These are phyloP conservation scores for Celastrina argiolus DNA, from an alignment of 2,888 invertebrate genomes.

Conservation along the genomic window DNA sequence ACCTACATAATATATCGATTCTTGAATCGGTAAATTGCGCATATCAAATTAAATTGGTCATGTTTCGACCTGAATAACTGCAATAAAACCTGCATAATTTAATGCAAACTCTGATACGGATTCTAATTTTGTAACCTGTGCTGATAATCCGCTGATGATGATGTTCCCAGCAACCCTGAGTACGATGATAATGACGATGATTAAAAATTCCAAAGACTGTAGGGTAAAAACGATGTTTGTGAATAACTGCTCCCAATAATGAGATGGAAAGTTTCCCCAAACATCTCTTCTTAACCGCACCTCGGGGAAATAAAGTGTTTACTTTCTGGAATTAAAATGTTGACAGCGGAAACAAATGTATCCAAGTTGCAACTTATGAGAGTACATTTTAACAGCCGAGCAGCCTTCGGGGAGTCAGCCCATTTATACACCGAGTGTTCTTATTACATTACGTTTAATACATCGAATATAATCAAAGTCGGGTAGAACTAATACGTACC, in stretches of 20 bases:
- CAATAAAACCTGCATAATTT: no score
- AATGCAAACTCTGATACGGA: no score
- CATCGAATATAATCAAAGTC: not conserved
- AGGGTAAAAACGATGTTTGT: not conserved
- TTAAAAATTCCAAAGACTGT: not conserved
- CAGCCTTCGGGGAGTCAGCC: not conserved
- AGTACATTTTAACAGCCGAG: not conserved
- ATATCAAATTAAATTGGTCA: no score
- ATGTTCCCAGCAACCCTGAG: no score
- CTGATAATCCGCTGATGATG: no score
- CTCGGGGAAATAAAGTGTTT: not conserved
- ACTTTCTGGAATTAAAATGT: not conserved
- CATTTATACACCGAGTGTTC: no score
- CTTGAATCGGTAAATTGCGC: no score
- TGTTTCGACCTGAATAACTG: no score
- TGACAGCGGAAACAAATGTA: not conserved
- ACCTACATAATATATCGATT: no score
- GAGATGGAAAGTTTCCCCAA: not conserved
- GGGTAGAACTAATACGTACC: constrained; percentile 43
- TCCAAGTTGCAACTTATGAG: not conserved
- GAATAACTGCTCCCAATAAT: not conserved
- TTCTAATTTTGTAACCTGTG: no score
- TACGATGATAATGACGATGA: not conserved
- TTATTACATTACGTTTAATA: no score
- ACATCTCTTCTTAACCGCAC: not conserved